These are phyloP conservation scores for Neoascia interrupta DNA, from an alignment of 2,888 invertebrate genomes.

Conservation along the genomic window DNA sequence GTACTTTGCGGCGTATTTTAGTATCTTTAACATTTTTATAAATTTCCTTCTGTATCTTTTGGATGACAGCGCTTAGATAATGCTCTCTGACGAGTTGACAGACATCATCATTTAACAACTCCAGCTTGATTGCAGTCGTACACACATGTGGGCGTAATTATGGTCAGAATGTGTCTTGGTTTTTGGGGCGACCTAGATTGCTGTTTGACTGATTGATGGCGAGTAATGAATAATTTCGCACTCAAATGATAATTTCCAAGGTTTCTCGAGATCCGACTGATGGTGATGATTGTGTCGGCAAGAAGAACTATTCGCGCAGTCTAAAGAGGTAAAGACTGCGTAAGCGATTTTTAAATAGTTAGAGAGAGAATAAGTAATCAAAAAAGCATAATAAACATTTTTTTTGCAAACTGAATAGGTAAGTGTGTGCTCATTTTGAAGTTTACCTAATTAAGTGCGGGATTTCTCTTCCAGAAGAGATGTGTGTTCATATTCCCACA, in stretches of 20 bases:
- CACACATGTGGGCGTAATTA: slow-evolving; percentile 37
- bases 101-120: not conserved
- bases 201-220: slow-evolving; percentile 30
- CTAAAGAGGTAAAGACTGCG: slow-evolving; percentile 17
- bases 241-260: slow-evolving; percentile 21
- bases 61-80: slow-evolving; percentile 4
- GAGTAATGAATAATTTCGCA: slow-evolving; percentile 38
- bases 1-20: not conserved
- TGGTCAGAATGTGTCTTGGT: slow-evolving; percentile 1
- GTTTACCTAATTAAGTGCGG: slow-evolving; percentile 36
- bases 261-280: not conserved
- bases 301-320: not conserved
- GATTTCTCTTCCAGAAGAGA: slow-evolving; percentile 13
- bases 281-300: not conserved
- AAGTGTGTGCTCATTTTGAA: slow-evolving; percentile 36
- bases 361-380: not conserved
- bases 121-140: not conserved
- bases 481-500: not conserved
- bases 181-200: slow-evolving; percentile 35
- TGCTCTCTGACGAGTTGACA: slow-evolving; percentile 11
- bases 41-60: slow-evolving; percentile 32
- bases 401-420: too few species aligned
- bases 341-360: slow-evolving; percentile 40
- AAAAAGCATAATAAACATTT: slow-evolving; percentile 14
- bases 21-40: slow-evolving; percentile 5